phyloP scores from a whole-genome alignment of 2,797 vertebrate genomes.

The Schizopygopsis malacanthus region DNA sequence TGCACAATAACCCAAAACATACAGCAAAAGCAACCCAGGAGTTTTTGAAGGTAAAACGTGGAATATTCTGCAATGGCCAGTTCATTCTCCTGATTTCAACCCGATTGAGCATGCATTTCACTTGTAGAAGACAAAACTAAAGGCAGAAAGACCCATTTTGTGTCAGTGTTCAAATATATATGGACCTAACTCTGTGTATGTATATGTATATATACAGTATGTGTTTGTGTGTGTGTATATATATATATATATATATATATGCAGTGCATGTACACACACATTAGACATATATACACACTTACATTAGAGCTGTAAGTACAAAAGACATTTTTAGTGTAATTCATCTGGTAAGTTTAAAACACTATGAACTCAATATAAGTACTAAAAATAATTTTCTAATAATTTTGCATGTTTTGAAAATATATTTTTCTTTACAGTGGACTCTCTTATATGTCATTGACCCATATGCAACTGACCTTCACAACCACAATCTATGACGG shows the following conservation, averaged over 20 bases:
- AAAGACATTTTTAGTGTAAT: background rate
- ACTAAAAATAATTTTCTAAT: background rate
- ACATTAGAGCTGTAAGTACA: too few relatives aligned
- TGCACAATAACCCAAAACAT: background rate
- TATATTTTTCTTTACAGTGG: background rate
- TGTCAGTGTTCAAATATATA: background rate
- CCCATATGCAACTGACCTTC: conserved; percentile 48
- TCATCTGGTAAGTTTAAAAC: background rate
- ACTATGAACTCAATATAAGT: background rate
- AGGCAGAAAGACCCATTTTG: too few relatives aligned
- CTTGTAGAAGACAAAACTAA: too few relatives aligned
- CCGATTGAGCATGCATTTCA: too few relatives aligned
- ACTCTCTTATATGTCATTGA: conserved; percentile 36
- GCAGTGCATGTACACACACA: too few relatives aligned
- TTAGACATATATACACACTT: too few relatives aligned
- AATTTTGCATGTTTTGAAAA: background rate
- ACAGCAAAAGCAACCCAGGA: background rate
- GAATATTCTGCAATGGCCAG: too few relatives aligned
- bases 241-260: too few relatives aligned
- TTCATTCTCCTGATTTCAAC: too few relatives aligned
- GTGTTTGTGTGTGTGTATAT: too few relatives aligned
- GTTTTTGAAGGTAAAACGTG: background rate
- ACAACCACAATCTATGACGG: conserved; percentile 47
- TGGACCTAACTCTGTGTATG: too few relatives aligned
- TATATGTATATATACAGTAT: too few relatives aligned